phyloP scores from a whole-genome alignment of 2,797 vertebrate genomes.

The Melopsittacus undulatus region DNA sequence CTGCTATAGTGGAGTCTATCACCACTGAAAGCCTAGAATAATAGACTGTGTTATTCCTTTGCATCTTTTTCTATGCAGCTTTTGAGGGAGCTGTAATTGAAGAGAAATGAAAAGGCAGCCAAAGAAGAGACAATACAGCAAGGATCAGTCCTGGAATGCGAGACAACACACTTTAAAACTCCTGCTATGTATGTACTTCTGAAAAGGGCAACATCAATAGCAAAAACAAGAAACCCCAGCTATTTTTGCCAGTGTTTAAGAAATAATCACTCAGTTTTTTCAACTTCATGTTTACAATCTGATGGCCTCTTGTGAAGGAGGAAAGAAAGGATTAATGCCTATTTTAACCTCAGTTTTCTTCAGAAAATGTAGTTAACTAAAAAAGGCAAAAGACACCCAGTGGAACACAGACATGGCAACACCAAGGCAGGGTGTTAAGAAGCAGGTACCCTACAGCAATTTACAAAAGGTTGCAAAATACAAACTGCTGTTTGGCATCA shows the following conservation, averaged over 20 bases:
- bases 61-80: constrained; percentile 59
- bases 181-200: background rate
- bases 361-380: constrained; percentile 22
- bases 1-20: constrained; percentile 43
- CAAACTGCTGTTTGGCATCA: background rate
- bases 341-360: constrained; percentile 46
- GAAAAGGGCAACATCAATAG: background rate
- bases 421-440: background rate
- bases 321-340: constrained; percentile 22
- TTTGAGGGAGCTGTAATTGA: constrained; percentile 60
- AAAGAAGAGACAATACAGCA: constrained; percentile 55
- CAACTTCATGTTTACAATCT: constrained; percentile 25
- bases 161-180: constrained; percentile 44
- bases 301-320: constrained; percentile 16
- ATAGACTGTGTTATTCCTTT: constrained; percentile 62
- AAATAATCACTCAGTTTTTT: background rate
- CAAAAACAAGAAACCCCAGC: background rate
- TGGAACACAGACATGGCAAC: background rate
- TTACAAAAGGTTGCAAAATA: background rate
- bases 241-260: background rate
- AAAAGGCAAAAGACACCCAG: background rate
- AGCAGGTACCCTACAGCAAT: background rate
- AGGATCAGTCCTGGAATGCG: constrained; percentile 54
- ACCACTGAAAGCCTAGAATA: constrained; percentile 54
- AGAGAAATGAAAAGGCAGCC: constrained; percentile 60